Conservation (phyloP, 2,797 vertebrate genomes). For the Parauchenoglanis punctatus region DNA sequence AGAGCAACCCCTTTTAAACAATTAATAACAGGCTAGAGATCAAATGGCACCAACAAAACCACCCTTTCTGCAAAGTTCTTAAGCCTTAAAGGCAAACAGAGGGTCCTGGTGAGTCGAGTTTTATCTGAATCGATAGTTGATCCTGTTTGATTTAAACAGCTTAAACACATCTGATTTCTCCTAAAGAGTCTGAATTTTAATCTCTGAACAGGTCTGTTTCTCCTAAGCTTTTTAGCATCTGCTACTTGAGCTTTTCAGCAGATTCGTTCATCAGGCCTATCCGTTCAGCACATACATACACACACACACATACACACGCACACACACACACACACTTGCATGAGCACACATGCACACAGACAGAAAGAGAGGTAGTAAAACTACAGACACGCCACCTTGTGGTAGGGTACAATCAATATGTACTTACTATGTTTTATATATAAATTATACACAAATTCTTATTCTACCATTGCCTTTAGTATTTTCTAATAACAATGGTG, state of each 20-base stretch:
- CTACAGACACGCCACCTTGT: constrained; percentile 39
- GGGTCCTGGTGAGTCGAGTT: constrained; percentile 18
- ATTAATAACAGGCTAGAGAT: constrained; percentile 21
- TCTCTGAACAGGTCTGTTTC: constrained; percentile 25
- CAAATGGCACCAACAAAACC: constrained; percentile 29
- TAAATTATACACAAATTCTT: not conserved
- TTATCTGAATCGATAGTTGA: constrained; percentile 38
- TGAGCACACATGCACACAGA: not conserved
- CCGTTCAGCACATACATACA: constrained; percentile 1
- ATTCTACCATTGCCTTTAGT: not conserved
- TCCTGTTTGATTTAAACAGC: constrained; percentile 49
- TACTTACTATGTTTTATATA: not conserved
- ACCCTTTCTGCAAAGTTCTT: constrained; percentile 15
- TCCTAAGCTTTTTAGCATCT: constrained; percentile 42
- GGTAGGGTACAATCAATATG: constrained; percentile 19
- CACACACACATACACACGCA: not conserved
- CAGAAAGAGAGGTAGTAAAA: not conserved
- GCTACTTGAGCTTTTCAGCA: constrained; percentile 43
- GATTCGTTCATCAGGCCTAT: constrained; percentile 35
- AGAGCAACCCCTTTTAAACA: constrained; percentile 11
- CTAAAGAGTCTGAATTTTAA: constrained; percentile 48
- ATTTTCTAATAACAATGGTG: not conserved
- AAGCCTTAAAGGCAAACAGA: constrained; percentile 35
- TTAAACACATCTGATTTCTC: constrained; percentile 51
- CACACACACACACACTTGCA: not conserved